Conservation (phyloP, 2,113 vertebrate species). For the Alligator mississippiensis region DNA sequence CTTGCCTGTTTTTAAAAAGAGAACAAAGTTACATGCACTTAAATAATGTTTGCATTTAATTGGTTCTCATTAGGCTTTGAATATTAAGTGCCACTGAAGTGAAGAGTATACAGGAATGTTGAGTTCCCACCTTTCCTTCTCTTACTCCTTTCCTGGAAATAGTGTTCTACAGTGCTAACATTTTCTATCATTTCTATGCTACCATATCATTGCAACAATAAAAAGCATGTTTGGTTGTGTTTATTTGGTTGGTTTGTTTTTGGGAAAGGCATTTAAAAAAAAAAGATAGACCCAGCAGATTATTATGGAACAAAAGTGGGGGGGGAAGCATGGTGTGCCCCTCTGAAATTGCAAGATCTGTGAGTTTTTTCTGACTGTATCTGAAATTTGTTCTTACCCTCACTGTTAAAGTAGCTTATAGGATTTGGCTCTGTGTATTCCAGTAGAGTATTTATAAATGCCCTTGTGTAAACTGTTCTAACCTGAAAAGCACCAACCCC, state of each 20-base stretch:
- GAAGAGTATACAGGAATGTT: background rate
- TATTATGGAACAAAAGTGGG: background rate
- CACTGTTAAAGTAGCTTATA: background rate
- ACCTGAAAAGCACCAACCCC: background rate
- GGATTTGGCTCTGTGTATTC: fast-evolving
- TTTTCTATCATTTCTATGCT: background rate
- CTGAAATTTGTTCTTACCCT: background rate
- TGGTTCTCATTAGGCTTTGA: slow-evolving; percentile 30
- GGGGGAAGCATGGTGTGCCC: background rate
- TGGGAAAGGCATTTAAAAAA: background rate
- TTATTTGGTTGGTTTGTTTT: background rate
- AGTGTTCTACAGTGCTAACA: background rate
- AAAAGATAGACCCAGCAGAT: background rate
- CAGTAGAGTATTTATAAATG: background rate
- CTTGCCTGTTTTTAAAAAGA: slow-evolving; percentile 11
- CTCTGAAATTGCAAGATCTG: background rate
- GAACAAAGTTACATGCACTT: background rate
- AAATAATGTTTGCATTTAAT: background rate
- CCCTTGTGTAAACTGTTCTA: background rate
- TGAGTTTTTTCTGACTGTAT: background rate
- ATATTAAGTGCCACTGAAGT: slow-evolving; percentile 4
- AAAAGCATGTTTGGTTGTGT: background rate
- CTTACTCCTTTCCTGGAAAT: background rate
- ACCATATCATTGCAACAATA: background rate
- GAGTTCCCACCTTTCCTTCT: background rate